Conservation (phyloP, 2,113 vertebrate species). For the Labeo rohita region DNA sequence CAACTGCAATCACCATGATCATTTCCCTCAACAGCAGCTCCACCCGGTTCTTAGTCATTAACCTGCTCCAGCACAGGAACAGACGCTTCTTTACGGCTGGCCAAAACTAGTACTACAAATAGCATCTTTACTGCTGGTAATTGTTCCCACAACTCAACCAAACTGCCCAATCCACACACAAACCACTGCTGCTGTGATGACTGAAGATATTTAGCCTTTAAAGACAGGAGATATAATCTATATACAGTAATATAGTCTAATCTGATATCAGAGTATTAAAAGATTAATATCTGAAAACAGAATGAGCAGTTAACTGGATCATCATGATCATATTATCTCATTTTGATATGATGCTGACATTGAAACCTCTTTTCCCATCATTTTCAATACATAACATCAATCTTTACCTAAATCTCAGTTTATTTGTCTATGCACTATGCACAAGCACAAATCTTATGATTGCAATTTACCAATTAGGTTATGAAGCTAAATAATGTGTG, state of each 20-base stretch:
- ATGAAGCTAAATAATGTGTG: neutral
- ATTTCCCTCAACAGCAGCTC: constrained; percentile 19
- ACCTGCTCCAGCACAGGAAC: neutral
- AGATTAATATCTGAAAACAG: constrained; percentile 19
- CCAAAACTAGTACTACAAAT: neutral
- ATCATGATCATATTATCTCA: neutral
- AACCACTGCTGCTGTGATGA: neutral
- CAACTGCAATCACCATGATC: neutral
- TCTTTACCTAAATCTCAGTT: neutral
- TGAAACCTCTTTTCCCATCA: neutral
- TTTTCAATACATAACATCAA: neutral
- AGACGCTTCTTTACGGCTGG: neutral
- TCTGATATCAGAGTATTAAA: constrained; percentile 10
- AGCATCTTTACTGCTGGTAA: neutral
- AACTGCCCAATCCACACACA: neutral
- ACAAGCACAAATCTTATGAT: neutral
- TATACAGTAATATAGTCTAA: constrained; percentile 22
- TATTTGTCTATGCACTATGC: neutral
- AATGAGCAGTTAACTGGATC: constrained; percentile 7
- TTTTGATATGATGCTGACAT: neutral
- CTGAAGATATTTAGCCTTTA: neutral
- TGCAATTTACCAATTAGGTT: constrained; percentile 1
- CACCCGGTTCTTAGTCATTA: neutral
- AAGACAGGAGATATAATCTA: constrained; percentile 8
- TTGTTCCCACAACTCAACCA: constrained; percentile 7